Percentiles rank a stretch among this genome's conserved stretches.
These are phyloP conservation scores for Distichodus sexfasciatus DNA, from an alignment of 2,797 vertebrate species.

Conservation along the genomic window DNA sequence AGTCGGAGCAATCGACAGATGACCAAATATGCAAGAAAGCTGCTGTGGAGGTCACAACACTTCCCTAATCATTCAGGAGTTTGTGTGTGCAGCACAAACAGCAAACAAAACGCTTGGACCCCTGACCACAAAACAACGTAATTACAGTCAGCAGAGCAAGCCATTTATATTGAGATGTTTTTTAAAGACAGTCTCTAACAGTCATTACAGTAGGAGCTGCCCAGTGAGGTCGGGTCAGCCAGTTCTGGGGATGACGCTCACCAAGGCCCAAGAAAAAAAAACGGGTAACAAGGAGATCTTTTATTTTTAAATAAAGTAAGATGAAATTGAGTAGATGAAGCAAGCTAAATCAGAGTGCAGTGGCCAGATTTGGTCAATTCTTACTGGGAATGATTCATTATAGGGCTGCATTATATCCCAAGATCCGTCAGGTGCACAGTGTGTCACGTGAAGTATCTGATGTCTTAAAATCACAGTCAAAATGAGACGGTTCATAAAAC, in stretches of 20 bases:
- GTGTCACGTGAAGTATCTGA: too few species aligned
- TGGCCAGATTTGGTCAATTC: too few species aligned
- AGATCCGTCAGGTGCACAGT: too few species aligned
- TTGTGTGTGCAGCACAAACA: constrained; percentile 5
- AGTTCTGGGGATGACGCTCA: background rate
- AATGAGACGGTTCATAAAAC: too few species aligned
- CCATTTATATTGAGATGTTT: background rate
- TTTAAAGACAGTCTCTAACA: constrained; percentile 4
- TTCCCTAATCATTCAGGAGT: background rate
- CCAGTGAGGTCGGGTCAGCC: background rate
- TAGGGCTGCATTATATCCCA: too few species aligned
- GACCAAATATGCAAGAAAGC: background rate
- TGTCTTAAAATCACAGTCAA: too few species aligned
- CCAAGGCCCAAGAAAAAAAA: background rate
- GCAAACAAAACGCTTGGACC: background rate
- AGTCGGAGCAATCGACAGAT: background rate
- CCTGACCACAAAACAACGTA: background rate
- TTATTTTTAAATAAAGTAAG: background rate
- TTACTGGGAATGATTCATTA: too few species aligned
- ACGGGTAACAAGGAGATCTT: background rate
- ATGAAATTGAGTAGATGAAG: too few species aligned
- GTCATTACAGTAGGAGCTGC: background rate
- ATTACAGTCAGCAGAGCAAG: constrained; percentile 8
- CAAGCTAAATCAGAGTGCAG: too few species aligned
- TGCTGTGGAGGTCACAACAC: background rate